These are phyloP conservation scores for Pseudomugil gertrudae DNA, from an alignment of 2,797 vertebrate genomes.

Conservation along the genomic window DNA sequence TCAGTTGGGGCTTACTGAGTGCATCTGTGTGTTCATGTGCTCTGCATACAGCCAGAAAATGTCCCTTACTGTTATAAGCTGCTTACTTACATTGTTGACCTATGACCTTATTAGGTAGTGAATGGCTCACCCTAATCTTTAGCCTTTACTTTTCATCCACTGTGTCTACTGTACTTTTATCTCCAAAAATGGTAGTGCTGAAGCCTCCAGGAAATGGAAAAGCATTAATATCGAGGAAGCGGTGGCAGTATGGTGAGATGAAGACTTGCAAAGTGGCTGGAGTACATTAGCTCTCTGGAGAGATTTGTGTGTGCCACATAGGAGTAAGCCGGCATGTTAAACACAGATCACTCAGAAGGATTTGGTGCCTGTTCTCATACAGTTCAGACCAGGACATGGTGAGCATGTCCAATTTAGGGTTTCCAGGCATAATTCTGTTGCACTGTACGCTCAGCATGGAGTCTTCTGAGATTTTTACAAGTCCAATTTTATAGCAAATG, in stretches of 20 bases:
- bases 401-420: conserved; percentile 30
- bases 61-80: conserved; percentile 55
- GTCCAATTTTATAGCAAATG: not conserved
- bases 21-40: conserved; percentile 26
- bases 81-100: conserved; percentile 74
- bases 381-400: conserved; percentile 22
- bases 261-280: conserved; percentile 6
- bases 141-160: conserved; percentile 7
- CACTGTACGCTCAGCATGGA: conserved; percentile 19
- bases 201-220: conserved; percentile 34
- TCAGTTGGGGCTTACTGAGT: conserved; percentile 43
- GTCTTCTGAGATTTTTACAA: not conserved
- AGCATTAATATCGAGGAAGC: conserved; percentile 15
- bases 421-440: conserved; percentile 38
- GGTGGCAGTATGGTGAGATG: not conserved
- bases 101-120: conserved; percentile 64
- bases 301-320: conserved; percentile 3
- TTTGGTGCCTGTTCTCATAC: conserved; percentile 7
- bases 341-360: conserved; percentile 26
- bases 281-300: conserved; percentile 11
- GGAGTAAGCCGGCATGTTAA: conserved; percentile 30
- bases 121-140: conserved; percentile 64
- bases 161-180: conserved; percentile 16
- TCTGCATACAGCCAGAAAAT: conserved; percentile 35
- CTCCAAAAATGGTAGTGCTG: not conserved